Evolutionary conservation across 1,140 invertebrate species (phyloP).

Genomic region (Limonius californicus): DNA sequence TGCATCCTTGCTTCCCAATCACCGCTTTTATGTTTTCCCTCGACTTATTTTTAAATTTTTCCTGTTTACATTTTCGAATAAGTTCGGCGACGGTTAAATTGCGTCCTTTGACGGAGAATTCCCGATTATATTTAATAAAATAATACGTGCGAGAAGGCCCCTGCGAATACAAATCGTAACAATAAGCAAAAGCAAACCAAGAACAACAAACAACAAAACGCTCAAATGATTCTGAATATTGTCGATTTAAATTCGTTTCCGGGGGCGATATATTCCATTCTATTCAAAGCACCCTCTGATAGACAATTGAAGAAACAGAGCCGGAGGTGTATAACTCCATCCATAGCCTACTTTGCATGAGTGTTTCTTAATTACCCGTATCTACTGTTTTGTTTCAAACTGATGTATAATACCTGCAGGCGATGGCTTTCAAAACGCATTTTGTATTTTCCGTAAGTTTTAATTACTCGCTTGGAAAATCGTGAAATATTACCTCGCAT

Average conservation of each 20-base stretch:
- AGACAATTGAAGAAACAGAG: constrained; percentile 29
- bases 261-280: constrained; percentile 30
- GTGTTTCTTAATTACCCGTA: constrained; percentile 15
- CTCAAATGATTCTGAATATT: constrained; percentile 30
- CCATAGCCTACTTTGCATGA: constrained; percentile 25
- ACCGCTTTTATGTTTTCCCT: constrained; percentile 23
- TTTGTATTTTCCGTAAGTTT: constrained; percentile 15
- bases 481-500: constrained; percentile 10
- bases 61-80: constrained; percentile 1
- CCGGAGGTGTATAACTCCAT: constrained; percentile 15
- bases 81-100: neutral
- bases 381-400: constrained; percentile 14
- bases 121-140: neutral
- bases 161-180: neutral
- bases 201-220: constrained; percentile 26
- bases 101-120: constrained; percentile 6
- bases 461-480: constrained; percentile 14
- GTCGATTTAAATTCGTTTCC: constrained; percentile 32
- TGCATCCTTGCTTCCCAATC: constrained; percentile 23
- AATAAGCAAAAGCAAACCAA: neutral
- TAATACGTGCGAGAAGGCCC: neutral
- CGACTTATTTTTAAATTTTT: constrained; percentile 8
- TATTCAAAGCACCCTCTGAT: constrained; percentile 18
- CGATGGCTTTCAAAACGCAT: constrained; percentile 13
- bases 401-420: constrained; percentile 6